phyloP scores from a whole-genome alignment of 2,113 vertebrate genomes.

The Thamnophis sirtalis region DNA sequence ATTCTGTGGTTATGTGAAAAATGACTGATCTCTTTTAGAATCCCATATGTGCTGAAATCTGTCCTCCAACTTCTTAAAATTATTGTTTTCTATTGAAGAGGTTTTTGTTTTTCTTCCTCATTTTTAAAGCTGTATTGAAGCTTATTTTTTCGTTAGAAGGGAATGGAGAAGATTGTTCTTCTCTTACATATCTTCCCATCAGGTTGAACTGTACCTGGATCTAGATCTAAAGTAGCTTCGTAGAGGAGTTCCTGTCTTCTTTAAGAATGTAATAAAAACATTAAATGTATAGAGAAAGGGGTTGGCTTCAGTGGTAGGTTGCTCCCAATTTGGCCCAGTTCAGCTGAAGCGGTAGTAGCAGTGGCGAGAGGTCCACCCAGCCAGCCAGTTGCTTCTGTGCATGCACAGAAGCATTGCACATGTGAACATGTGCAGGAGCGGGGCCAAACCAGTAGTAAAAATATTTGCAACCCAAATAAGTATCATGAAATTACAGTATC shows the following conservation, averaged over 20 bases:
- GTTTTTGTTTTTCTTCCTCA: not conserved
- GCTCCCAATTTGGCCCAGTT: no score
- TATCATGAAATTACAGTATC: not conserved
- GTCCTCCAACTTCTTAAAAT: not conserved
- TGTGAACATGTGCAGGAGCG: no score
- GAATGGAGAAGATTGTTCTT: not conserved
- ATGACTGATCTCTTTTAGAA: slow-evolving; percentile 15
- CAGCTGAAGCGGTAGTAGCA: no score
- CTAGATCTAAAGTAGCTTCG: not conserved
- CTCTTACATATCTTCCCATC: not conserved
- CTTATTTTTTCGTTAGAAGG: not conserved
- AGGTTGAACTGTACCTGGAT: not conserved
- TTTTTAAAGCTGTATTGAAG: not conserved
- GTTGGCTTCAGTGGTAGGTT: no score
- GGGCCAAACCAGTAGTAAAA: no score
- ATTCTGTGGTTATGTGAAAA: slow-evolving; percentile 31
- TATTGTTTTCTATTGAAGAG: not conserved
- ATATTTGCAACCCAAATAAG: not conserved
- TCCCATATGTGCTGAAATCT: not conserved
- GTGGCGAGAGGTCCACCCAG: no score
- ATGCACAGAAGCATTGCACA: no score
- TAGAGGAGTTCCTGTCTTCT: not conserved
- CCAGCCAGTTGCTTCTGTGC: no score
- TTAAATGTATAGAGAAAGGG: not conserved
- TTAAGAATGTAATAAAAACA: not conserved